These are phyloP conservation scores for Drosophila fuyamai DNA, from an alignment of 1,140 invertebrate genomes.

Conservation along the genomic window DNA sequence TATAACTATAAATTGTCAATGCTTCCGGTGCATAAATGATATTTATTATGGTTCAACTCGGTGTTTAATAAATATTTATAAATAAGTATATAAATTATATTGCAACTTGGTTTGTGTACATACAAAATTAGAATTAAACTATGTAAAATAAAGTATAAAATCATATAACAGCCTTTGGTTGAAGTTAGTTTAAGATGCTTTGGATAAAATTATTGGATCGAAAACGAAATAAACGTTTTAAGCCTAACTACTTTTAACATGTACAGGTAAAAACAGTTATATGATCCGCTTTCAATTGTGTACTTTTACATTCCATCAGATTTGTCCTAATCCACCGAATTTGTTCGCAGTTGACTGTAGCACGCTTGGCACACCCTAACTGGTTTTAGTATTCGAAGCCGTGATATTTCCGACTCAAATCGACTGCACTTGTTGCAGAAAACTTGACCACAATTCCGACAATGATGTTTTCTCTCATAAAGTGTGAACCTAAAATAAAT, in stretches of 20 bases:
- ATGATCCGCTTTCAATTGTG: constrained; percentile 1
- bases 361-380: constrained; percentile 96
- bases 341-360: constrained; percentile 85
- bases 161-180: constrained; percentile 79
- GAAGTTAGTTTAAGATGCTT: constrained; percentile 58
- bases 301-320: background rate
- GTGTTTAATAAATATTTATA: constrained; percentile 67
- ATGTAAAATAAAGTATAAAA: constrained; percentile 57
- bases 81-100: constrained; percentile 68
- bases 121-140: constrained; percentile 51
- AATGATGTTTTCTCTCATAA: constrained; percentile 98
- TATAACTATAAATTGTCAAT: constrained; percentile 64
- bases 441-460: constrained; percentile 97
- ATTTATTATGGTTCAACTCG: constrained; percentile 48
- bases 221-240: constrained; percentile 30
- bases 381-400: constrained; percentile 94
- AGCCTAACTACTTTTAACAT: constrained; percentile 20
- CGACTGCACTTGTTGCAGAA: constrained; percentile 98
- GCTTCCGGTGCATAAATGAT: constrained; percentile 50
- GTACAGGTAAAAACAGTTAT: constrained; percentile 51
- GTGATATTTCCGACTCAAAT: constrained; percentile 97
- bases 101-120: constrained; percentile 57
- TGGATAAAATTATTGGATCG: constrained; percentile 55
- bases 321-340: constrained; percentile 69
- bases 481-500: constrained; percentile 90